Base-by-base conservation (phyloP, 2,888 invertebrate species). In the Noctua fimbriata region DNA sequence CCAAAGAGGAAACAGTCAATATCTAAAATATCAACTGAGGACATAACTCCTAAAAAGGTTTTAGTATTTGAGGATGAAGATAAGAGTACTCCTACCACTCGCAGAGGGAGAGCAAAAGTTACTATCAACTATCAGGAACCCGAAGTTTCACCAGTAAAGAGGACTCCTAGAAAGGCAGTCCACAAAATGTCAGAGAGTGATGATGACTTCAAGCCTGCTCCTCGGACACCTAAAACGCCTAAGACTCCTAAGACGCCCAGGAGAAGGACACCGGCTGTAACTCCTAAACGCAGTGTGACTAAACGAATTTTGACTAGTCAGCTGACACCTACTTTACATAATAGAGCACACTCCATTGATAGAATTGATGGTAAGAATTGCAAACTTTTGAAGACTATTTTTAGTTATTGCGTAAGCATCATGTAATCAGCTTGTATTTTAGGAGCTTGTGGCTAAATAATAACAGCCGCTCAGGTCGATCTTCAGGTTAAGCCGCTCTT, bases 341-440 rank as follows among this genome's bases (percentile, higher is more conserved):
- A 90, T 5, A 94, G 96, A 79, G 93, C 94, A 6, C 94, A 96
- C 89, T 94, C 95, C 55, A 92, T 97, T 55, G 94, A 95, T 67
- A 95, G 95, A 87, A 90, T 93, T 90, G 90, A 95, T 92, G 95
- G 96, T 96, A 91, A 92, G 44, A 66, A 16, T 12, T n/a, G 0
- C 66, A 2, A 60, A 16, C 14, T 28, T 55, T 58, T 14, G n/a
- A 58, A 58, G 5, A 58, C 3, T 24, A 2, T 44, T 14, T 44
- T 1, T 44, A 44, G 1, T 44, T 0, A 44, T 44, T 44, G 41
- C 41, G 10, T 10, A 44, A 41, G 32, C 32, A 32, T 32, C 32
- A 32, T 32, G 2, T 32, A n/a, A n/a, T n/a, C n/a, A n/a, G n/a
- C n/a, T n/a, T n/a, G n/a, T n/a, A n/a, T n/a, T n/a, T n/a, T n/a